Evolutionary conservation across 2,888 invertebrate species (phyloP), one percentile per base, ranked within the genome.

Genomic region (Polylopha cassiicola): DNA sequence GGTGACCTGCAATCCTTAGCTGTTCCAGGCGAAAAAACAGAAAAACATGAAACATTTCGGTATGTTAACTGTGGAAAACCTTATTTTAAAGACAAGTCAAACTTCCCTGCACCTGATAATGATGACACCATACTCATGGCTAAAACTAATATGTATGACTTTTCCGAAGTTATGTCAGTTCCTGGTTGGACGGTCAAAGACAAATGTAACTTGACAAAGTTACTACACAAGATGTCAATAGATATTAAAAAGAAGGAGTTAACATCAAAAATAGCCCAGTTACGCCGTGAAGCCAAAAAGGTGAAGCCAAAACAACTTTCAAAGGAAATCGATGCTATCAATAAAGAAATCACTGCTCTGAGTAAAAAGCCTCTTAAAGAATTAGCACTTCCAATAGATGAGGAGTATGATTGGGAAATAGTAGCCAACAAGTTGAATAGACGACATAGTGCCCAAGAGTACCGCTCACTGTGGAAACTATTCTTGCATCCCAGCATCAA

Each of bases 391-490:
- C 77, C 76, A 1, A 50, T 78, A 13, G 55, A 73, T 27, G 44
- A 76, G 22, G 75, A 87, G 39, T 88, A 90, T 59, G 88, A 90
- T 50, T 91, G 91, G 91, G 67, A 87, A 14, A 71, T 75, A 37
- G 73, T 91, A 32, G 69, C 89, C 0, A 68, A 67, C 3, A 60
- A 61, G 13, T 46, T 87, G 3, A 81, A 86, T 44, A 67, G 78
- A 18, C 86, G 88, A n/a, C 92, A 92, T 55, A 84, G 86, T 0
- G 72, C 88, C 0, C 73, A 79, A 5, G 92, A 92, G 58, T 93
- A 92, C 59, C 73, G 86, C 51, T 85, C 90, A 0, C 87, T 93
- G 61, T 94, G 94, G 94, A 88, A 89, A 42, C 79, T 90, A 11
- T 91, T 89, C 56, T 64, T 93, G 28, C 90, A 91, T 63, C 93